These are phyloP conservation scores for Pseudomugil tenellus DNA, from an alignment of 2,797 vertebrate species.

Conservation along the genomic window DNA sequence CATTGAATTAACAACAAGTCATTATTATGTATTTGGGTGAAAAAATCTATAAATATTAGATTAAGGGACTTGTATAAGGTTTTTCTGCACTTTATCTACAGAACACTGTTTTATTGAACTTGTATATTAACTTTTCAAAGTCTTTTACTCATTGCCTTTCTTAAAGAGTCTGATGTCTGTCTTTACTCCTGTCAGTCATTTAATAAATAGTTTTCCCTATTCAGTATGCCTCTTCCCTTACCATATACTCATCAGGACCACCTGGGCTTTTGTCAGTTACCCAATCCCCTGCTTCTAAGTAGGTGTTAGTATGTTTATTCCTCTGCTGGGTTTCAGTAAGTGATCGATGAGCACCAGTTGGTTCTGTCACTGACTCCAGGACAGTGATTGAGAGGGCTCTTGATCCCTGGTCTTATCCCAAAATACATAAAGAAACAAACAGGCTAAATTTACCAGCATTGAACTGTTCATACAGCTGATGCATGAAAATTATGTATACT, in stretches of 20 bases:
- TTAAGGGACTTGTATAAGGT: background rate
- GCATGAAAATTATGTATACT: constrained; percentile 52
- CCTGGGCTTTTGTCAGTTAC: constrained; percentile 10
- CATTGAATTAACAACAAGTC: background rate
- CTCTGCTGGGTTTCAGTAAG: constrained; percentile 16
- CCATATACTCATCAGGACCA: constrained; percentile 33
- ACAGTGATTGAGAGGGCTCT: constrained; percentile 55
- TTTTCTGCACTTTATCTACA: background rate
- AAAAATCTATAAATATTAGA: background rate
- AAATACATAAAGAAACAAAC: constrained; percentile 56
- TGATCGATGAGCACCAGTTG: constrained; percentile 64
- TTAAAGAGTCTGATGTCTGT: background rate
- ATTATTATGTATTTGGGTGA: background rate
- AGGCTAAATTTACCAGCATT: constrained; percentile 26
- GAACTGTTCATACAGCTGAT: constrained; percentile 33
- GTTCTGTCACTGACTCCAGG: constrained; percentile 43
- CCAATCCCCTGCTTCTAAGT: constrained; percentile 25
- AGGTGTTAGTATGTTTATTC: constrained; percentile 44
- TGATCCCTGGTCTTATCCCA: constrained; percentile 48
- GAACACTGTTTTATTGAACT: background rate
- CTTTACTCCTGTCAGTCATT: background rate
- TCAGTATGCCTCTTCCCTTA: background rate
- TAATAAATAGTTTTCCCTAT: background rate
- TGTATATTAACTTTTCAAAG: background rate
- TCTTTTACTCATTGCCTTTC: background rate